Conservation (phyloP, 2,888 invertebrate genomes). For the Nomada fabriciana region DNA sequence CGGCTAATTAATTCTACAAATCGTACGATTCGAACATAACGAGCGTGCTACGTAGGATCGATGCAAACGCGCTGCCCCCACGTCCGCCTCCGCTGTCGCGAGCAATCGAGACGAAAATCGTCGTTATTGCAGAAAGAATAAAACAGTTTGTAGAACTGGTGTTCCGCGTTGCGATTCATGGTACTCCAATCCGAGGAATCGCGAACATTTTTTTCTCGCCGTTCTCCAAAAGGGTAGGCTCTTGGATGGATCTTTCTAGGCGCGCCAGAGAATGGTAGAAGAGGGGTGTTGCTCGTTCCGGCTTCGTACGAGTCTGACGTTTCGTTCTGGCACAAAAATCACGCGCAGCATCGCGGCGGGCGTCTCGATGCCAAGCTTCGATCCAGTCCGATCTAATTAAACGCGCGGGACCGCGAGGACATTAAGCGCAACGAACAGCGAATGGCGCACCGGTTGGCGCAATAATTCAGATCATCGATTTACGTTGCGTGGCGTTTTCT, state of each 20-base stretch:
- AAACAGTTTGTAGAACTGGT: not conserved
- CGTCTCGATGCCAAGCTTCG: conserved; percentile 37
- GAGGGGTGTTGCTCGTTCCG: conserved; percentile 18
- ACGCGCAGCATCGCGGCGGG: not conserved
- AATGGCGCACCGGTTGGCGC: not conserved
- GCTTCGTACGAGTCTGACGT: conserved; percentile 1
- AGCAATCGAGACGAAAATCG: conserved; percentile 51
- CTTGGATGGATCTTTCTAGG: conserved; percentile 14
- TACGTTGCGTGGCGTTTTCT: not conserved
- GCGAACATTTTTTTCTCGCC: conserved; percentile 30
- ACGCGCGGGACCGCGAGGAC: conserved; percentile 10
- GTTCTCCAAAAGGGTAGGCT: not conserved
- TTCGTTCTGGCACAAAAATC: conserved; percentile 19
- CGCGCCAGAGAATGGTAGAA: conserved; percentile 1
- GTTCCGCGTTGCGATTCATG: conserved; percentile 29
- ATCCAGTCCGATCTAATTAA: conserved; percentile 52
- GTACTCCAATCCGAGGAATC: conserved; percentile 34
- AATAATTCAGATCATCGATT: conserved; percentile 15
- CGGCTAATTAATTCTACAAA: conserved; percentile 58
- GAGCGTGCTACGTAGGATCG: conserved; percentile 30
- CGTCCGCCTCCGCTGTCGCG: not conserved
- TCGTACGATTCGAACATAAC: conserved; percentile 34
- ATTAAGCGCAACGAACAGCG: not conserved
- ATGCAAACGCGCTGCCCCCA: conserved; percentile 18
- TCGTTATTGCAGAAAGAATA: not conserved